Base-by-base conservation (phyloP, 2,888 invertebrate species). In the Gnatocerus cornutus region DNA sequence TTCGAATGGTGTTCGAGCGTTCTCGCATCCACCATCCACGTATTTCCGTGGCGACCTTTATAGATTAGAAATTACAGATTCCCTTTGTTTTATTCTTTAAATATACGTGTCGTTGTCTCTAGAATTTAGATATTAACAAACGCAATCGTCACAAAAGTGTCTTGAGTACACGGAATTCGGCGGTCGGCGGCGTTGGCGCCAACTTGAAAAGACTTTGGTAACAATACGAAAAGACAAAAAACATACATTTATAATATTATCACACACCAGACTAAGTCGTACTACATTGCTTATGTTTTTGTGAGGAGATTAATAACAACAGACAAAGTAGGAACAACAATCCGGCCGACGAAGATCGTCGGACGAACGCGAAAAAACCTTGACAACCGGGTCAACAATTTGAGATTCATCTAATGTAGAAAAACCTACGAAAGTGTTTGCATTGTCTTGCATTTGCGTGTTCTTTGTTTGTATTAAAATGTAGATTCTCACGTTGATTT, bases 71-170 rank as follows among this genome's bases (percentile, higher is more conserved):
- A 73, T 73, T 76, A 77, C 75, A 77, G 73, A 63, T 63, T 50
- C 45, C 55, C 41, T 39, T 58, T 68, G 72, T 56, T 71, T 74
- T n/a, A n/a, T 72, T 65, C n/a, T 59, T 66, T 56, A 48, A 55
- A 50, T 63, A 63, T 63, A 83, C 79, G 85, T 85, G 85, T 85
- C 85, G 85, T 85, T 85, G 85, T 85, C 84, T 85, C 83, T 59
- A 74, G 77, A 79, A 81, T 81, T 70, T 81, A 78, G 78, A 80
- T 78, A 74, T 76, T 77, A 72, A 68, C 74, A 74, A 75, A 79
- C 78, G 76, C 77, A 80, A 80, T 77, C 72, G 78, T 75, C 76
- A 78, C 73, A 75, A 76, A 78, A 78, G 73, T 78, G 76, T 77
- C 76, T 76, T 76, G 76, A 75, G 71, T 74, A 61, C 39, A 50